A percentile compares a stretch with the other conserved stretches of the same genome.
These are phyloP conservation scores for Marisa cornuarietis DNA, from an alignment of 1,140 invertebrate genomes.

Conservation along the genomic window DNA sequence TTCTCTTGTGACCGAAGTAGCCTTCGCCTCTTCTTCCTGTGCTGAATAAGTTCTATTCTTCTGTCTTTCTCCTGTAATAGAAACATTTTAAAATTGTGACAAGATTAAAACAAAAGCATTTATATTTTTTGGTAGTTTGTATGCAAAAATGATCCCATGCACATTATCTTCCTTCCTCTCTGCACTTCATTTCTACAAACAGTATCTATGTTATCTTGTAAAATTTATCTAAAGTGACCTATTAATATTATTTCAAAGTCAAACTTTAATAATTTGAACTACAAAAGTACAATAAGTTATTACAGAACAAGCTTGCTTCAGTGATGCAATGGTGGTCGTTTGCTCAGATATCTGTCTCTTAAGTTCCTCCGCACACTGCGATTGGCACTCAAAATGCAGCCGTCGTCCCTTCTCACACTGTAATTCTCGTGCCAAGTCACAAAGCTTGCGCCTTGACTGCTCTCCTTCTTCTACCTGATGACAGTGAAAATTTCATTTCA, in stretches of 20 bases:
- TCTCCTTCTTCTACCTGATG: conserved; percentile 57
- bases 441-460: conserved; percentile 44
- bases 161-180: no score
- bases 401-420: conserved; percentile 44
- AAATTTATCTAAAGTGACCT: no score
- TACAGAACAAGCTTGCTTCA: conserved; percentile 53
- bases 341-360: conserved; percentile 47
- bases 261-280: no score
- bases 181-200: no score
- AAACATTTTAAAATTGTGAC: background rate
- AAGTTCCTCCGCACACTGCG: conserved; percentile 38
- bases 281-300: background rate
- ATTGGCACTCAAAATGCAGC: conserved; percentile 37
- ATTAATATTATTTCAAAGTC: no score
- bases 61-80: conserved; percentile 61
- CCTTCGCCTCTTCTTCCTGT: conserved; percentile 51
- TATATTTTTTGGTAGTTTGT: no score
- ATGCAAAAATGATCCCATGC: no score
- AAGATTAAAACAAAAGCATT: no score
- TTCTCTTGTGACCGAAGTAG: conserved; percentile 43
- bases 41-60: conserved; percentile 60
- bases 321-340: conserved; percentile 48
- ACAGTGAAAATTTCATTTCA: conserved; percentile 6
- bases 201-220: no score
- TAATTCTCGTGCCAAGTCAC: conserved; percentile 47